Percentiles rank a stretch among this genome's conserved stretches.
phyloP scores from a whole-genome alignment of 2,113 vertebrate species.

The Esox niger region DNA sequence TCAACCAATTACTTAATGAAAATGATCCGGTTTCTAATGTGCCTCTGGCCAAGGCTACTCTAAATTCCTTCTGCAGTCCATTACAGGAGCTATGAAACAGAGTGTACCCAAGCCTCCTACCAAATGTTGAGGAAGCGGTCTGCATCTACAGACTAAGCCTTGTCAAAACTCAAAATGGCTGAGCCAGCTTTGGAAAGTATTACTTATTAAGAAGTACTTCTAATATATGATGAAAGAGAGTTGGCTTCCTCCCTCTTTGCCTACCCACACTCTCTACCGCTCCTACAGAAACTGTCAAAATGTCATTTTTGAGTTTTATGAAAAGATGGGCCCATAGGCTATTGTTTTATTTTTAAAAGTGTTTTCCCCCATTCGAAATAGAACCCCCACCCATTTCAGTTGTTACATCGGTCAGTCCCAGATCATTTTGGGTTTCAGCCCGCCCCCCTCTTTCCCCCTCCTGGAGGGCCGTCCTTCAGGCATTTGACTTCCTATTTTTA shows the following conservation, averaged over 20 bases:
- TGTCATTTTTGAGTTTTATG: neutral
- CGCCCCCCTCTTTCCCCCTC: neutral
- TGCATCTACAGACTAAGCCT: conserved; percentile 53
- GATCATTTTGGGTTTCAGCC: neutral
- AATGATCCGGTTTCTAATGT: conserved; percentile 69
- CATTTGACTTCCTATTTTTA: conserved; percentile 27
- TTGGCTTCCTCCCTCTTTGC: conserved; percentile 34
- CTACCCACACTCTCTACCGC: conserved; percentile 11
- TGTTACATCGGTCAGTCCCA: neutral
- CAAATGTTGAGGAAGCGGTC: conserved; percentile 38
- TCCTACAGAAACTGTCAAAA: neutral
- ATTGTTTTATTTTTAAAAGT: neutral
- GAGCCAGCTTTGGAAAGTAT: conserved; percentile 56
- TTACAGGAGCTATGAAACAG: conserved; percentile 48
- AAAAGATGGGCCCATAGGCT: neutral
- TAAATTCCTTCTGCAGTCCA: conserved; percentile 44
- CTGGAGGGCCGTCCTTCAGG: conserved; percentile 27
- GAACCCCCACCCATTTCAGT: neutral
- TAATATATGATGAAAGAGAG: conserved; percentile 58
- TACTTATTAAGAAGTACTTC: conserved; percentile 60
- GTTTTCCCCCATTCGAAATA: neutral
- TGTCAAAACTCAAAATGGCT: conserved; percentile 58
- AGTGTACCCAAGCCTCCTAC: conserved; percentile 47
- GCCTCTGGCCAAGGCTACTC: conserved; percentile 34
- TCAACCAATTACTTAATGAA: conserved; percentile 72